Evolutionary conservation across 2,888 invertebrate genomes (phyloP).

Genomic region (Athrips mouffetella): DNA sequence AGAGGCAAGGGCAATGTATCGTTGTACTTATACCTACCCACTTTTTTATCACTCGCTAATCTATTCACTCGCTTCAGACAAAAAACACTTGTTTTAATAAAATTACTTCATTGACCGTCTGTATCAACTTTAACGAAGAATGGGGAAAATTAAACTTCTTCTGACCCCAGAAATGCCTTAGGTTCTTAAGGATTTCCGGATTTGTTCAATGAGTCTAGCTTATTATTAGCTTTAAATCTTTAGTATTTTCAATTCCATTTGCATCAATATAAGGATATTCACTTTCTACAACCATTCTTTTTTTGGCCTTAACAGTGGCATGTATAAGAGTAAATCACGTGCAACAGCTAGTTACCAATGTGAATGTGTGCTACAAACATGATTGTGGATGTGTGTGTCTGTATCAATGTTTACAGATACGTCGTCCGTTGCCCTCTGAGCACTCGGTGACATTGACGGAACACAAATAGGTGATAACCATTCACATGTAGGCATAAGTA

Average conservation of each 20-base stretch:
- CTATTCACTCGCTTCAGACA: constrained; percentile 24
- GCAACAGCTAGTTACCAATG: constrained; percentile 26
- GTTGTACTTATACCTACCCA: constrained; percentile 47
- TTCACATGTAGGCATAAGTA: constrained; percentile 52
- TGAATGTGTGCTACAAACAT: constrained; percentile 33
- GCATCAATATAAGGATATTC: too few relatives aligned
- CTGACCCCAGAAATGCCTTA: too few relatives aligned
- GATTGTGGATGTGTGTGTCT: constrained; percentile 35
- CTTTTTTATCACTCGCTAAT: constrained; percentile 47
- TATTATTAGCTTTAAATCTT: too few relatives aligned
- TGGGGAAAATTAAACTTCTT: too few relatives aligned
- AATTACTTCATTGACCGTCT: background rate
- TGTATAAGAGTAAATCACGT: background rate
- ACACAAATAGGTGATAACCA: constrained; percentile 71
- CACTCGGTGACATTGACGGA: constrained; percentile 76
- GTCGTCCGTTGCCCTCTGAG: constrained; percentile 71
- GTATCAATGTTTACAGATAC: constrained; percentile 57
- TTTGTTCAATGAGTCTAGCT: too few relatives aligned
- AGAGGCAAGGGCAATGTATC: constrained; percentile 61
- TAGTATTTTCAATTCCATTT: too few relatives aligned
- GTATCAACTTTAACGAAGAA: too few relatives aligned
- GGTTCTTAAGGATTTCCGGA: too few relatives aligned
- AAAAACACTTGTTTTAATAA: constrained; percentile 9
- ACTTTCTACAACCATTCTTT: background rate
- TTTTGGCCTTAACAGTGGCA: background rate